A percentile compares a stretch with the other conserved stretches of the same genome.
These are phyloP conservation scores for Phoxinus dragarum DNA, from an alignment of 2,797 vertebrate species.

Conservation along the genomic window DNA sequence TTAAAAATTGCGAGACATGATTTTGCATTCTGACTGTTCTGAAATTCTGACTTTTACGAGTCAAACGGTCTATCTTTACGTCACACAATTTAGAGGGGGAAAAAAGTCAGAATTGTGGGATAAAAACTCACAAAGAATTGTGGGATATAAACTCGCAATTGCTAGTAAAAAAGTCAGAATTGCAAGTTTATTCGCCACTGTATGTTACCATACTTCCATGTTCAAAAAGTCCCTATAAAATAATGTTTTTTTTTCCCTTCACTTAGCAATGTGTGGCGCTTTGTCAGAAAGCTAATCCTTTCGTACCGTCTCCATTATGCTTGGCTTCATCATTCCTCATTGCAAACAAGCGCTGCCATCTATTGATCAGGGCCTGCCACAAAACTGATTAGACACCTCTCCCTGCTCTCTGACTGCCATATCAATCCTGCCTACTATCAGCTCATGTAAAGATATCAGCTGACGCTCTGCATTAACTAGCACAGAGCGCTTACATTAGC, in stretches of 20 bases:
- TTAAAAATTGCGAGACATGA: too few species aligned
- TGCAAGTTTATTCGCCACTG: too few species aligned
- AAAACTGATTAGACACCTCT: conserved; percentile 46
- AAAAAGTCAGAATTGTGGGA: too few species aligned
- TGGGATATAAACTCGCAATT: too few species aligned
- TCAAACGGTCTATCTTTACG: too few species aligned
- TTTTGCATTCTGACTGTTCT: too few species aligned
- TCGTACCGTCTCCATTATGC: conserved; percentile 41
- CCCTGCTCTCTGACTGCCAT: conserved; percentile 36
- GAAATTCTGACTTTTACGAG: too few species aligned
- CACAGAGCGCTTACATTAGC: conserved; percentile 15
- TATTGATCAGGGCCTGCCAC: conserved; percentile 53
- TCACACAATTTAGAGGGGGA: too few species aligned
- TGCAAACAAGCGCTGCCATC: conserved; percentile 28
- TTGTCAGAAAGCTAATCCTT: conserved; percentile 43
- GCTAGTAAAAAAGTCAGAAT: too few species aligned
- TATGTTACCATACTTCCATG: background rate
- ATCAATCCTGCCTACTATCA: conserved; percentile 34
- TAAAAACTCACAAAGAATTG: too few species aligned
- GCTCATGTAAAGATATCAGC: conserved; percentile 40
- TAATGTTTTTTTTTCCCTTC: background rate
- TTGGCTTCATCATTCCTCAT: conserved; percentile 42
- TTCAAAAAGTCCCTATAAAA: background rate
- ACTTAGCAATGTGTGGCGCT: background rate
- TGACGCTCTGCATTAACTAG: conserved; percentile 35